Base-by-base conservation (phyloP, 2,113 vertebrate species). In the Campylorhamphus procurvoides region DNA sequence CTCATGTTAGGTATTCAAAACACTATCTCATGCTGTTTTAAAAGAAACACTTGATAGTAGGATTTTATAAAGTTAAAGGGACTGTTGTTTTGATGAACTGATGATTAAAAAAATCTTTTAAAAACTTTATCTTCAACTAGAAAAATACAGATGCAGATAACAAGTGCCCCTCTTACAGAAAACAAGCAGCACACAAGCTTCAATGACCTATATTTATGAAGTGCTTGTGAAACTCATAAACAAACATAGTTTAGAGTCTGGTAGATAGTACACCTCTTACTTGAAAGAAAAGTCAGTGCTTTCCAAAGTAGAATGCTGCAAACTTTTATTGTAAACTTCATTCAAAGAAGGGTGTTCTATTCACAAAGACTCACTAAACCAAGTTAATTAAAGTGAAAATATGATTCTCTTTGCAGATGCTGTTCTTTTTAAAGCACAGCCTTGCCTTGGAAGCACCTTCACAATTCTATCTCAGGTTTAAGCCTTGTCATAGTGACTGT, bases 211-310 rank as follows among this genome's bases (percentile, higher is more conserved):
- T 31, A 85, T 85, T 91, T 69, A 86, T 18, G 27, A 83, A 91
- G 64, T 52, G 55, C 22, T 86, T 68, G 55, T 80, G 39, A 92
- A 93, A 90, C 76, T 64, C 81, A 86, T 68, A 91, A 82, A 94
- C 62, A 96, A 91, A 84, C 47, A 77, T 18, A 4, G 18, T 31
- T 50, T 46, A 78, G 50, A 89, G 72, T 37, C 27, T 77, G 12
- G 17, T 50, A 53, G 55, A 56, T 40, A 92, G 50, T 59, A 80
- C 49, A 91, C 14, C 50, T 89, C 68, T 88, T 83, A 87, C 82
- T 86, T 81, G 18, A 87, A 29, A 58, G 49, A 72, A 76, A 86
- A 91, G 83, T 22, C 50, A 66, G 46, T 62, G 55, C 47, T 85
- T 52, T 71, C 47, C 17, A 56, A 92, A 28, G 63, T 42, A 77